Conservation (phyloP, 2,888 invertebrate species). For the Sipha maydis region DNA sequence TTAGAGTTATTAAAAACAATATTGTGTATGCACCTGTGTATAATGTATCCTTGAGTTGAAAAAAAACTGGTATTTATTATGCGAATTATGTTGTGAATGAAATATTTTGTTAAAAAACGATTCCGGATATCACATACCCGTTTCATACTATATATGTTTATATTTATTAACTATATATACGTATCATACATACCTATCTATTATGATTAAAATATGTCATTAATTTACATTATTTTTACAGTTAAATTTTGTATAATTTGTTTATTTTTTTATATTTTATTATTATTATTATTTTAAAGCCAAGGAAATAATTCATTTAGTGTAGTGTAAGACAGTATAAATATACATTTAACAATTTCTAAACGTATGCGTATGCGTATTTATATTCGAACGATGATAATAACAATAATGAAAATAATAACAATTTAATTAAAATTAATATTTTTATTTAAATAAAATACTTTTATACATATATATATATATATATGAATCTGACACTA, state of each 20-base stretch:
- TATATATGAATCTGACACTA: constrained; percentile 19
- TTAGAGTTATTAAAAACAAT: background rate
- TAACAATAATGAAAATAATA: background rate
- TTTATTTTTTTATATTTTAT: too few species aligned
- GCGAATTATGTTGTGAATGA: background rate
- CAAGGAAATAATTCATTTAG: background rate
- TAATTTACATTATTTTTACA: too few species aligned
- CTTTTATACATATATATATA: background rate
- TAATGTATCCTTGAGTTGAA: background rate
- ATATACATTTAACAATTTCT: background rate
- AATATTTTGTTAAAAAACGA: too few species aligned
- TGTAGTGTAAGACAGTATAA: background rate
- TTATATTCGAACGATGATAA: background rate
- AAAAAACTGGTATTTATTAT: background rate
- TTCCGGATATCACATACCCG: too few species aligned
- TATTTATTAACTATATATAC: too few species aligned
- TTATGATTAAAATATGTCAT: too few species aligned
- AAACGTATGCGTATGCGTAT: background rate
- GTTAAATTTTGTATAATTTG: too few species aligned
- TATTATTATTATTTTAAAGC: background rate
- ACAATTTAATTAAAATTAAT: background rate
- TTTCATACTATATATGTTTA: too few species aligned
- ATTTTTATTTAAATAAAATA: background rate
- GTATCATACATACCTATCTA: too few species aligned
- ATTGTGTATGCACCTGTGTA: background rate